These are phyloP conservation scores for Semaprochilodus insignis DNA, from an alignment of 2,797 vertebrate species.

Conservation along the genomic window DNA sequence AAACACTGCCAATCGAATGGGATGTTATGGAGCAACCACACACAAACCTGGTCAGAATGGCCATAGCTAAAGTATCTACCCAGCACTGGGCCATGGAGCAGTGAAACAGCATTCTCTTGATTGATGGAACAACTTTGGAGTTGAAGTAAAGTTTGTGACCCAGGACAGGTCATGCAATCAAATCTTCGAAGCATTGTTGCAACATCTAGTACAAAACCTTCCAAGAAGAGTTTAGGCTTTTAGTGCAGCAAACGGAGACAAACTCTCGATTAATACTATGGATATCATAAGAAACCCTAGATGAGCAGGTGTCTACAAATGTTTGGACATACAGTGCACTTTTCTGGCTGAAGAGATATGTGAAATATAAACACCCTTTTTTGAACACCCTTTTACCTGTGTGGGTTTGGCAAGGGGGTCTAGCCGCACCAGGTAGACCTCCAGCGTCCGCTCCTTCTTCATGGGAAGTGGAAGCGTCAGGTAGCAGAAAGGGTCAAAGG, in stretches of 20 bases:
- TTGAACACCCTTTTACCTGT: constrained; percentile 80
- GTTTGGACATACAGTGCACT: no score
- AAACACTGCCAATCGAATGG: background rate
- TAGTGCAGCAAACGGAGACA: background rate
- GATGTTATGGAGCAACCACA: background rate
- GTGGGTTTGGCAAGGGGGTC: constrained; percentile 93
- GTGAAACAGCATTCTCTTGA: background rate
- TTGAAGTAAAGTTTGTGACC: background rate
- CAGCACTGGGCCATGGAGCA: background rate
- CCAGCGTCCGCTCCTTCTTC: constrained; percentile 96
- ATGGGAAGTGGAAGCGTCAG: constrained; percentile 97
- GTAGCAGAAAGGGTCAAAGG: constrained; percentile 99
- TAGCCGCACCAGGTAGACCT: constrained; percentile 93
- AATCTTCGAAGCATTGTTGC: no score
- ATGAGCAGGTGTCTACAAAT: no score
- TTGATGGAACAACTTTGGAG: background rate
- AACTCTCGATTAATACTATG: background rate
- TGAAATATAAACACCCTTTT: background rate
- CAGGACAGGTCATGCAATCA: background rate
- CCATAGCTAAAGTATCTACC: background rate
- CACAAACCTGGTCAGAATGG: background rate
- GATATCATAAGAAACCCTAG: background rate
- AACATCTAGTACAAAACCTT: no score
- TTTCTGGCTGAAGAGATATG: background rate
- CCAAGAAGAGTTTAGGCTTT: no score